Evolutionary conservation across 2,797 vertebrate species (phyloP), one percentile per base, ranked within the genome.

Genomic region (Sebastes taczanowskii): DNA sequence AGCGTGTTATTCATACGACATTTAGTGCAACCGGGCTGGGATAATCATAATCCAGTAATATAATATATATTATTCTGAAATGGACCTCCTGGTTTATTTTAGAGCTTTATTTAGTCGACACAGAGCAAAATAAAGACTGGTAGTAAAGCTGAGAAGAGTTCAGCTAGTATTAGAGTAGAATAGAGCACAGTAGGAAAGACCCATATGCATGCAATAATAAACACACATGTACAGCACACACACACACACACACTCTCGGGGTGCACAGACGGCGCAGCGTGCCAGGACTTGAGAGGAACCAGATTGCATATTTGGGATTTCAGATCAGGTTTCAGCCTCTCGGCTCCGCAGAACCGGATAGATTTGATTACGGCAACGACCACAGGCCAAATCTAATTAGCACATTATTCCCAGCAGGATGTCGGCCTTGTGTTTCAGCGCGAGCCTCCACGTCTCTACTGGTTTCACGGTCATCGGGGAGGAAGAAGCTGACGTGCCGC

Each of bases 371-470:
- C 69, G 55, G 81, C 82, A 88, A 90, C 86, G 80, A 91, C 89
- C 90, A 85, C 83, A 30, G 89, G 88, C 88, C 85, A 93, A 88
- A 94, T 90, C 80, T 91, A 90, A 93, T 94, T 93, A 93, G 86
- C 93, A 93, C 88, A 84, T 94, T 90, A 90, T 86, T 86, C 91
- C 86, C 86, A 87, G 86, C 89, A 90, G 90, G 91, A 94, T 87
- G 84, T 90, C 77, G n/a, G 80, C 63, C 74, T 83, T 49, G 74
- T 83, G 88, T 91, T 91, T 89, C 89, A 86, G 72, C 78, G 22
- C 18, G 67, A 86, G 79, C 63, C 81, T 18, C 66, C 1, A 71
- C 11, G 58, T 90, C 82, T 59, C 60, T 60, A 61, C 78, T 27
- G 53, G 53, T 63, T 86, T 76, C 78, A 71, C 18, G 71, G 89